A percentile compares a stretch with the other conserved stretches of the same genome.
Evolutionary conservation across 2,888 invertebrate species (phyloP).

Genomic region (Xanthia togata): DNA sequence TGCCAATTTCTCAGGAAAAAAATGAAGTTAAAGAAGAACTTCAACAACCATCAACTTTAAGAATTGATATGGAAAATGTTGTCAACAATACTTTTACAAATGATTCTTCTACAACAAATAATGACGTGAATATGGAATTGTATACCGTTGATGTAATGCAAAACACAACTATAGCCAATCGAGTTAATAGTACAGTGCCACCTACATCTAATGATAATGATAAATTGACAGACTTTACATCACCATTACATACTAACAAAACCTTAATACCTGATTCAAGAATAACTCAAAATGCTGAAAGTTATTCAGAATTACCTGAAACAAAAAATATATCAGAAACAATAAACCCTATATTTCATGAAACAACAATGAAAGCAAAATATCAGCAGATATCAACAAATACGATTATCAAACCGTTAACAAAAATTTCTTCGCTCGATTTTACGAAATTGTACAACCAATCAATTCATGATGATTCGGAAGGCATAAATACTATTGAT

Average conservation of each 20-base stretch:
- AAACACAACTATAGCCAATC: conserved; percentile 8
- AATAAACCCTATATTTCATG: not conserved
- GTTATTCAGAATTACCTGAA: not conserved
- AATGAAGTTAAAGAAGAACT: not conserved
- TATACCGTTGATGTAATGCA: not conserved
- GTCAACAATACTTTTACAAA: not conserved
- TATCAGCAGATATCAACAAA: not conserved
- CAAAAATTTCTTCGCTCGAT: not conserved
- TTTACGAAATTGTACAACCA: not conserved
- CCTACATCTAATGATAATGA: not conserved
- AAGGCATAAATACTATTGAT: not conserved
- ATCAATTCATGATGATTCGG: not conserved
- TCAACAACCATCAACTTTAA: not conserved
- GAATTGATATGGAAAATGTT: not conserved
- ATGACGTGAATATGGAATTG: not conserved
- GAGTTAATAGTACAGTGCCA: not conserved
- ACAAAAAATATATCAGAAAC: not conserved
- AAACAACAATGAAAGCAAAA: not conserved
- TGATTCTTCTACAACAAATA: not conserved
- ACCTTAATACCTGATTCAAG: not conserved
- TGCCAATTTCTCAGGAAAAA: not conserved
- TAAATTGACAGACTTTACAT: not conserved
- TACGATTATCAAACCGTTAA: not conserved
- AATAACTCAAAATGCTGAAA: not conserved
- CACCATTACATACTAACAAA: not conserved